These are phyloP conservation scores for Hedychridium roseum DNA, from an alignment of 2,888 invertebrate genomes.

Conservation along the genomic window DNA sequence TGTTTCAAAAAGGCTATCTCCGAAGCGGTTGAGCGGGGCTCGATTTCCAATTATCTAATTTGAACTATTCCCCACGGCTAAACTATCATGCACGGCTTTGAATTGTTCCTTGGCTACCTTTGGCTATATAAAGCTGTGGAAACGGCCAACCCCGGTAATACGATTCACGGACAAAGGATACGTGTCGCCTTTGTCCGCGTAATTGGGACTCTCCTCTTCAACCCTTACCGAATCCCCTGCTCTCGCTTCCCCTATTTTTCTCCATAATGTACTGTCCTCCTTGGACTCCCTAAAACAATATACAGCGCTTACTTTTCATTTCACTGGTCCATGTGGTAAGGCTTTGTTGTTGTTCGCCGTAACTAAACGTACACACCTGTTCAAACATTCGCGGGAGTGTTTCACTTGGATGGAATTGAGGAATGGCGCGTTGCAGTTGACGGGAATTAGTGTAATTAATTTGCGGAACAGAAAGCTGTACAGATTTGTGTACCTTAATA, in stretches of 20 bases:
- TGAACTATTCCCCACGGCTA: slow-evolving; percentile 19
- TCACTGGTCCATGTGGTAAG: neutral
- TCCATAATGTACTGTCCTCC: neutral
- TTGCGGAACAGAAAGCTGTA: no score
- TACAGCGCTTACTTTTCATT: neutral
- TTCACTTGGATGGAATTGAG: no score
- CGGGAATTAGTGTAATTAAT: no score
- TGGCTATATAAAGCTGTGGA: slow-evolving; percentile 9
- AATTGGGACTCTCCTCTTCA: slow-evolving; percentile 27
- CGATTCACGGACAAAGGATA: slow-evolving; percentile 38
- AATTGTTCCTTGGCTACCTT: slow-evolving; percentile 14
- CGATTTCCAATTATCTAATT: slow-evolving; percentile 37
- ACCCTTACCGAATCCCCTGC: slow-evolving; percentile 21
- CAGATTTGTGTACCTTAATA: no score
- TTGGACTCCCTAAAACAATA: neutral
- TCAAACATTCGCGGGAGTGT: no score
- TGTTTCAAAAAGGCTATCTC: no score
- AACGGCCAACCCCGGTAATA: slow-evolving; percentile 27
- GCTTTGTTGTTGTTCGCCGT: no score
- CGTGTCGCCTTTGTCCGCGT: slow-evolving; percentile 34
- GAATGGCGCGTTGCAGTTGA: no score
- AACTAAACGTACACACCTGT: no score
- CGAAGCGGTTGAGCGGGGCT: no score
- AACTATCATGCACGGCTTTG: slow-evolving; percentile 25
- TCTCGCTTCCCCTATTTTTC: neutral